phyloP scores from a whole-genome alignment of 1,140 invertebrate genomes.

The Drosophila guanche region DNA sequence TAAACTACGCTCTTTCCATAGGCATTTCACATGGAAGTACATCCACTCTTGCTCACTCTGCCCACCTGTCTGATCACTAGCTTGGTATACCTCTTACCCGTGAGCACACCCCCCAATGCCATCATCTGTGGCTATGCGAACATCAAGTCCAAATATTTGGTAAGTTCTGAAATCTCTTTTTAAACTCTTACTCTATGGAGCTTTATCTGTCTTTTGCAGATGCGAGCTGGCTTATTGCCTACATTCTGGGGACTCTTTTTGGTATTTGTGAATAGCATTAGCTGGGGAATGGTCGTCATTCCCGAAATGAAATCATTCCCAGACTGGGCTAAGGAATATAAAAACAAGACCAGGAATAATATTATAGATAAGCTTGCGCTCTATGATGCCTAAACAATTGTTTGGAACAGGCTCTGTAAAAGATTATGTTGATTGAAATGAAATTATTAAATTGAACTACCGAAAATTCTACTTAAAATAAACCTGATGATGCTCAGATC shows the following conservation, averaged over 20 bases:
- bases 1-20: conserved; percentile 51
- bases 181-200: not conserved
- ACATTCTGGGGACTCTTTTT: conserved; percentile 4
- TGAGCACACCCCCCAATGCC: conserved; percentile 94
- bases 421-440: no score
- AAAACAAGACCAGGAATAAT: not conserved
- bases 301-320: conserved; percentile 13
- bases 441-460: no score
- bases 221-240: conserved; percentile 88
- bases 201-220: conserved; percentile 55
- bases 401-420: no score
- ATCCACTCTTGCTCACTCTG: conserved; percentile 94
- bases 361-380: no score
- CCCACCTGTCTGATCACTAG: conserved; percentile 90
- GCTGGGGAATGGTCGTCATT: conserved; percentile 38
- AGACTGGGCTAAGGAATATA: conserved; percentile 23
- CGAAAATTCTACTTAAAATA: no score
- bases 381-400: no score
- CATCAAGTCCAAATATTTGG: conserved; percentile 64
- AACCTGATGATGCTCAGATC: no score
- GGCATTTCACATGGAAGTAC: conserved; percentile 86
- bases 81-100: conserved; percentile 88
- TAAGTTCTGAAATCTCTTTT: not conserved
- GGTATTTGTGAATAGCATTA: conserved; percentile 28
- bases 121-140: conserved; percentile 91